Evolutionary conservation across 2,888 invertebrate genomes (phyloP), one percentile per base, ranked within the genome.

Genomic region (Alsophila aescularia): DNA sequence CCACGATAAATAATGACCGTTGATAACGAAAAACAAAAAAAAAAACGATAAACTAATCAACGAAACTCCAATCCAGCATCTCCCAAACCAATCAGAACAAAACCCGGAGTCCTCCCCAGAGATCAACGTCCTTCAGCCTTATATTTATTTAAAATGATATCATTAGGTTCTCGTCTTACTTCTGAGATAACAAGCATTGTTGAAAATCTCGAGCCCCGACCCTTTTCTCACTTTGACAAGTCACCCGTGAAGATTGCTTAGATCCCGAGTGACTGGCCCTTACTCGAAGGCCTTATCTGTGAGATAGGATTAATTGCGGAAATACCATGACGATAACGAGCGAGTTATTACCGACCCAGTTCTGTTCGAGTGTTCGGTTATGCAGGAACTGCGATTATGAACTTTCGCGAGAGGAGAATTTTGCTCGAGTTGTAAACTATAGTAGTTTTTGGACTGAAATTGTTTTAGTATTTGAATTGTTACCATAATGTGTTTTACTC

Each of bases 101-200:
- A 47, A 34, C 34, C 44, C 39, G 40, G 50, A 43, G 61, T 60
- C 64, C 49, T 69, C 64, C 61, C 61, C 45, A 58, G 67, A 67
- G 60, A 36, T 53, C 66, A 66, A 62, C 65, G 64, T 58, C 60
- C 40, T 35, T 50, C 66, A 67, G 68, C 64, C 69, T 75, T 71
- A 75, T 81, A 83, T 83, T 85, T 85, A 86, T 83, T 85, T 84
- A 81, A 85, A 89, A 87, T 81, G 86, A 85, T 87, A 87, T 89
- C 90, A 89, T 90, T 88, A 87, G 79, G 78, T 85, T 86, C 85
- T 86, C 83, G 81, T 81, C 83, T 85, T 83, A 82, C 83, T 88
- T 89, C 81, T 87, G 83, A 87, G 90, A 89, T 90, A 91, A 90
- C 90, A 89, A 89, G 90, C 89, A 90, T 90, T 91, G 90, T 91